phyloP scores from a whole-genome alignment of 2,888 invertebrate genomes.

The Piscicola geometra region DNA sequence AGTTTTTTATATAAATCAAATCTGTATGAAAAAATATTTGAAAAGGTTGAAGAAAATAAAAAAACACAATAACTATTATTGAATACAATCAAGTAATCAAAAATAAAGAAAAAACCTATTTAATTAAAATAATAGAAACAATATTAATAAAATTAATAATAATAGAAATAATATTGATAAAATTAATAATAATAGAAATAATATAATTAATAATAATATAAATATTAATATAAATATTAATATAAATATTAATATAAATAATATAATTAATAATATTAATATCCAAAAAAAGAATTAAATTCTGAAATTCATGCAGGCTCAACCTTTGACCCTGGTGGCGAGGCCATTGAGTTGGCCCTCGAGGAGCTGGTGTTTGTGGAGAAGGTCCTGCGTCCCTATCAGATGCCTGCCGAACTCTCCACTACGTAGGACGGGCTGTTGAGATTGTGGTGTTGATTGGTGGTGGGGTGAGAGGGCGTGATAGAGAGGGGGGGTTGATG shows the following conservation, averaged over 20 bases:
- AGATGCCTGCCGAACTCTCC: conserved; percentile 88
- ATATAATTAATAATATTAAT: no score
- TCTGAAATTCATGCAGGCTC: no score
- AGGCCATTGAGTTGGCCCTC: conserved; percentile 84
- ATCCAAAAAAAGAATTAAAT: no score
- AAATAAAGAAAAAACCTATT: no score
- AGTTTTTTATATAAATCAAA: neutral
- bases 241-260: no score
- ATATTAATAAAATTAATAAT: no score
- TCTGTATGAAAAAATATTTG: neutral
- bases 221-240: no score
- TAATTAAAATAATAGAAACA: no score
- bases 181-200: no score
- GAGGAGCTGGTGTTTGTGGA: conserved; percentile 87
- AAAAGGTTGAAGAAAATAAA: neutral
- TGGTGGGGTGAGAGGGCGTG: neutral
- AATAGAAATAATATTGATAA: no score
- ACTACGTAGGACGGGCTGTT: conserved; percentile 68
- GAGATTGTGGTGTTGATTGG: neutral
- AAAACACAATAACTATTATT: neutral
- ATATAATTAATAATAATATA: no score
- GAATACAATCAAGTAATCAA: neutral
- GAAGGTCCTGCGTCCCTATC: conserved; percentile 84
- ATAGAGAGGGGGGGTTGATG: no score
- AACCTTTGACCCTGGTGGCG: conserved; percentile 75